Percentiles rank a stretch among this genome's conserved stretches.
Evolutionary conservation across 92 coral and sea anemone species (phyloP).

Genomic region (Epizoanthus ramosus): DNA sequence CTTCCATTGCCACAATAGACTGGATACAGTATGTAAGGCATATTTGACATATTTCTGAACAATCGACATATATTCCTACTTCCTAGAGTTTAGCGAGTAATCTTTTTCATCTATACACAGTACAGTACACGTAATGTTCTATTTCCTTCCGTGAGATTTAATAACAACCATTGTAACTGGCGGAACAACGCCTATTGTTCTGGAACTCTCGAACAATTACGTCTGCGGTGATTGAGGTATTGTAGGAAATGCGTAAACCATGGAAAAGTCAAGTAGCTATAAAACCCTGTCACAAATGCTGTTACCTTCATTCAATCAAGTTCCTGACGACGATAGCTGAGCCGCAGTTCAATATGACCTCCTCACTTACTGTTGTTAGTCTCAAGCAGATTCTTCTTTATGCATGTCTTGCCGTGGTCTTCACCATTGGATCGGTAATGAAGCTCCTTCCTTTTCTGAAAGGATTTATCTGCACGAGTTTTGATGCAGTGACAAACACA

Average conservation of each 20-base stretch:
- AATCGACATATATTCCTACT: not conserved
- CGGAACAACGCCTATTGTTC: constrained; percentile 23
- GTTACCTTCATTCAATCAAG: not conserved
- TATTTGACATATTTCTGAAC: not conserved
- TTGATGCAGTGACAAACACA: constrained; percentile 29
- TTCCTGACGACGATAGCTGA: not conserved
- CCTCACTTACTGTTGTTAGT: not conserved
- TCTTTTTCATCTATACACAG: not conserved
- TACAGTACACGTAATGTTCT: not conserved
- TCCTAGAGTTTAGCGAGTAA: not conserved
- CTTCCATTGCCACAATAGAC: not conserved
- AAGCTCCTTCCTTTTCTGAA: constrained; percentile 34
- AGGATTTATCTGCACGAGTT: constrained; percentile 25
- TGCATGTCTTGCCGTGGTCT: not conserved
- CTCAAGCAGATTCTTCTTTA: not conserved
- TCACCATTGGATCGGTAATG: constrained; percentile 15
- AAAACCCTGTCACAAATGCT: constrained; percentile 17
- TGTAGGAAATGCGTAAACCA: not conserved
- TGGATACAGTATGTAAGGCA: not conserved
- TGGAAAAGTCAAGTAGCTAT: not conserved
- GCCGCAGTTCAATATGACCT: not conserved
- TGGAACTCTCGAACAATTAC: constrained; percentile 29
- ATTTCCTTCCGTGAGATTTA: constrained; percentile 41
- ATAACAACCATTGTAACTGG: constrained; percentile 10
- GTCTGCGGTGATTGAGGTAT: constrained; percentile 3